These are phyloP conservation scores for Neuroscelio doddi DNA, from an alignment of 2,888 invertebrate species.

Conservation along the genomic window DNA sequence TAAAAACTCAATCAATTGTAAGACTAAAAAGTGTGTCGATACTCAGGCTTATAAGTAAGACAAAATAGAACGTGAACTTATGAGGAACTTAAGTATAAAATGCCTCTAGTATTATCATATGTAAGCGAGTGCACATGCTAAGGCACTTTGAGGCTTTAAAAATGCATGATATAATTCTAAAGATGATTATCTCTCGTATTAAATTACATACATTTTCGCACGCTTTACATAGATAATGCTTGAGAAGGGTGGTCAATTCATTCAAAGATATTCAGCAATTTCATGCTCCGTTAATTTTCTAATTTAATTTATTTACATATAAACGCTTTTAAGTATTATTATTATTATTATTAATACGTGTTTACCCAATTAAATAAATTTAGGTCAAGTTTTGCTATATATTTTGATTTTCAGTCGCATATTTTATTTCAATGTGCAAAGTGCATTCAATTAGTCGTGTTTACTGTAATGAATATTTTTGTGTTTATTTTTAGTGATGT, in stretches of 20 bases:
- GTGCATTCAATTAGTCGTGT: too few relatives aligned
- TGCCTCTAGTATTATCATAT: neutral
- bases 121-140: neutral
- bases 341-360: too few relatives aligned
- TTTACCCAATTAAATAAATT: too few relatives aligned
- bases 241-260: neutral
- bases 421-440: too few relatives aligned
- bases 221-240: neutral
- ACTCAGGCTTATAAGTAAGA: neutral
- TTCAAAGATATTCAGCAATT: neutral
- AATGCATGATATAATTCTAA: constrained; percentile 1
- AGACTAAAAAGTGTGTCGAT: neutral
- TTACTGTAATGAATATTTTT: too few relatives aligned
- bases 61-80: neutral
- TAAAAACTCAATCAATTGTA: too few relatives aligned
- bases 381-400: too few relatives aligned
- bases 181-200: constrained; percentile 2
- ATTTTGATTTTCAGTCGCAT: too few relatives aligned
- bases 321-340: too few relatives aligned
- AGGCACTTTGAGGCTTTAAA: neutral
- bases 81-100: neutral
- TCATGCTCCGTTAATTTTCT: too few relatives aligned
- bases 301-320: too few relatives aligned
- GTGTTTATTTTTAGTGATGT: too few relatives aligned
- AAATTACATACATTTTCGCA: neutral